Base-by-base conservation (phyloP, 2,797 vertebrate species). In the Platalea minor region DNA sequence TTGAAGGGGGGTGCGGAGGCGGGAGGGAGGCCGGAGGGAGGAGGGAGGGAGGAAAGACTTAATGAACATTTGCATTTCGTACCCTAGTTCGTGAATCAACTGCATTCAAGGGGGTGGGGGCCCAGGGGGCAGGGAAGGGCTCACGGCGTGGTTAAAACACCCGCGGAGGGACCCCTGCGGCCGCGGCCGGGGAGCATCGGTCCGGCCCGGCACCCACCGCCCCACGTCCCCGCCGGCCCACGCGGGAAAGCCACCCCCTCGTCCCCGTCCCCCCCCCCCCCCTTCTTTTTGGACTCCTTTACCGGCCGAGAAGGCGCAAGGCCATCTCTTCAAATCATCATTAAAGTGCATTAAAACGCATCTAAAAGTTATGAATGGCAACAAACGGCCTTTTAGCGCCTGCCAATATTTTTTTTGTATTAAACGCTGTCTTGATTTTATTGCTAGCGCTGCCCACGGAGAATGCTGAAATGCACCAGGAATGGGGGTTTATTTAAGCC, bases 51-150 rank as follows among this genome's bases (percentile, higher is more conserved):
- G 51, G 84, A 73, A 43, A 87, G 50, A 19, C 81, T 69, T 94
- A 94, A 95, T 94, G 92, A 94, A 76, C 59, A 82, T 96, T 95
- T 91, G 95, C 84, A 79, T 96, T 95, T 95, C 80, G 29, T 96
- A 35, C 56, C 54, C 91, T 76, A 74, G 76, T 74, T 88, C 77
- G 51, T 93, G 83, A 97, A 89, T 91, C 84, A 91, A 74, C 70
- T 80, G 41, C 57, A 45, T 92, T 86, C 81, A 45, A 73, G 28
- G 29, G 41, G 73, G 68, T 65, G 72, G 59, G 65, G 41, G 46
- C 31, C n/a, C 43, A 9, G 7, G n/a, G 31, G 74, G 48, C 67
- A 85, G 51, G 46, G 64, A 61, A 57, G 21, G 23, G 45, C 65
- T 89, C 77, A 20, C n/a, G 28, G 81, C 21, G 61, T 48, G 50